Evolutionary conservation across 2,888 invertebrate species (phyloP).

Genomic region (Apotomis betuletana): DNA sequence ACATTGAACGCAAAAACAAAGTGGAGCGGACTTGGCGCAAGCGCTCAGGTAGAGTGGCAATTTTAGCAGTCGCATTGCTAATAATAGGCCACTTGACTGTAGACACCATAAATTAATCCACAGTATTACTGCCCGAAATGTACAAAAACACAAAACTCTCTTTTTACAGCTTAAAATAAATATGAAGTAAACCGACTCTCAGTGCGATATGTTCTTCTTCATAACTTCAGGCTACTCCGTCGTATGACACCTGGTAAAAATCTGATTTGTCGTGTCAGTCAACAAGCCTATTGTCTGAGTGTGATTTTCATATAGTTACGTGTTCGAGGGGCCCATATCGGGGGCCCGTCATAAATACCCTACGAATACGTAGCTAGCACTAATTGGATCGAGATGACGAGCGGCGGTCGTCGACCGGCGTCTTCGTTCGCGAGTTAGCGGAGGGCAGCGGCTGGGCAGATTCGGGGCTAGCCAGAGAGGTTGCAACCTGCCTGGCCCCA

Average conservation of each 20-base stretch:
- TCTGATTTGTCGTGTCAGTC: conserved; percentile 14
- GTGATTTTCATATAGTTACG: conserved; percentile 47
- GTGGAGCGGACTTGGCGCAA: conserved; percentile 74
- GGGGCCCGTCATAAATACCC: conserved; percentile 54
- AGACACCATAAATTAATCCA: neutral
- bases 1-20: conserved; percentile 83
- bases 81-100: conserved; percentile 45
- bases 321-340: conserved; percentile 58
- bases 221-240: neutral
- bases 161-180: no score
- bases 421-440: conserved; percentile 58
- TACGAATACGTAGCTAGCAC: conserved; percentile 52
- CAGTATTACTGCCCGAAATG: neutral
- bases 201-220: neutral
- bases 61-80: conserved; percentile 65
- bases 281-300: conserved; percentile 45
- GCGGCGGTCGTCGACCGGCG: conserved; percentile 70
- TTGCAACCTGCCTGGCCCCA: conserved; percentile 38
- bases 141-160: neutral
- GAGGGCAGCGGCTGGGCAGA: conserved; percentile 13
- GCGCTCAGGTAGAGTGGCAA: conserved; percentile 69
- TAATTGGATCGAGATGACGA: conserved; percentile 68
- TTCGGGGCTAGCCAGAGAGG: conserved; percentile 17
- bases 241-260: neutral
- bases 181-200: no score